These are phyloP conservation scores for Bombus soroeensis DNA, from an alignment of 1,140 invertebrate species.

Conservation along the genomic window DNA sequence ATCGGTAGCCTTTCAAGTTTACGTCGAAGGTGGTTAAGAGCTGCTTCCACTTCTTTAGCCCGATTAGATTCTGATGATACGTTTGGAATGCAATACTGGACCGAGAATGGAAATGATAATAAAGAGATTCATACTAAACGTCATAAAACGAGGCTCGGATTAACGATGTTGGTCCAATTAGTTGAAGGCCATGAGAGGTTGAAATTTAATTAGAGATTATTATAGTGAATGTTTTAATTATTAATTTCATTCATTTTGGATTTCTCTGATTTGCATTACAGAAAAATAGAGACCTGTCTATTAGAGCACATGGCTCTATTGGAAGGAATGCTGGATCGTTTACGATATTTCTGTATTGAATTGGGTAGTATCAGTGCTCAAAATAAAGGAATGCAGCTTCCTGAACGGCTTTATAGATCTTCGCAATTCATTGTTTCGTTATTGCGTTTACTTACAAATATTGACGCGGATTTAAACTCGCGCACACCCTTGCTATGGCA, in stretches of 20 bases:
- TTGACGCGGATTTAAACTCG: conserved; percentile 38
- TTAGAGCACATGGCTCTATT: conserved; percentile 92
- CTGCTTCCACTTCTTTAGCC: conserved; percentile 83
- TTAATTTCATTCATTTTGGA: not conserved
- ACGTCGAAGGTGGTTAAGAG: conserved; percentile 84
- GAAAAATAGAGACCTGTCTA: conserved; percentile 86
- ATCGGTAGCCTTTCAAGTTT: conserved; percentile 83
- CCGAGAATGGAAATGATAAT: conserved; percentile 68
- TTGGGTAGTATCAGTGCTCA: conserved; percentile 53
- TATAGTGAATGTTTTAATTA: not conserved
- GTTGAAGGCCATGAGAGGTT: conserved; percentile 75
- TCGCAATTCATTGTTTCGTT: conserved; percentile 71
- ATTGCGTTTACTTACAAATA: conserved; percentile 70
- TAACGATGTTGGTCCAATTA: conserved; percentile 82
- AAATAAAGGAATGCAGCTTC: conserved; percentile 61
- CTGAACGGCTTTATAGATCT: conserved; percentile 71
- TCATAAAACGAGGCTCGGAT: conserved; percentile 83
- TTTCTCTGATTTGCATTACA: conserved; percentile 10
- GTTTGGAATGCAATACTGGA: conserved; percentile 73
- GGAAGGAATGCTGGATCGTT: conserved; percentile 89
- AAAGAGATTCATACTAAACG: conserved; percentile 62
- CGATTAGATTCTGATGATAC: conserved; percentile 76
- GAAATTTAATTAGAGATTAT: not conserved
- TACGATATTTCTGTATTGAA: conserved; percentile 84
- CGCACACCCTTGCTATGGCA: conserved; percentile 77